phyloP scores from a whole-genome alignment of 2,113 vertebrate genomes.

The Amblyopsis rosae region DNA sequence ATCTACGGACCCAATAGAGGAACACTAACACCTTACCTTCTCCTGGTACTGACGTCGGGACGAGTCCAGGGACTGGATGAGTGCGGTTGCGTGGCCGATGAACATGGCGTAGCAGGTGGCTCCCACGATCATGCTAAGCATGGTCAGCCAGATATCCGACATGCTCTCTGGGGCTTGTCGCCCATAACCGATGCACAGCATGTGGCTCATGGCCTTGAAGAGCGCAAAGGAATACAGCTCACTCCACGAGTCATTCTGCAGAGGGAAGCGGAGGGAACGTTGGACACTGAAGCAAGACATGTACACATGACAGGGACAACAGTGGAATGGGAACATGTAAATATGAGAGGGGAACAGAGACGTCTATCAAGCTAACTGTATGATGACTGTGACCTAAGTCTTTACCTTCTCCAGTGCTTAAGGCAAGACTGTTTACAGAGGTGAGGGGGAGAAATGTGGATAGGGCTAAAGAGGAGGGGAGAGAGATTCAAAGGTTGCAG shows the following conservation, averaged over 20 bases:
- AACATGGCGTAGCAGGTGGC: conserved; percentile 97
- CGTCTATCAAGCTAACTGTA: neutral
- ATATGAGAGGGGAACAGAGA: neutral
- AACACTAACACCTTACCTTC: conserved; percentile 75
- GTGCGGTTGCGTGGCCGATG: conserved; percentile 89
- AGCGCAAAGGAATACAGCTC: conserved; percentile 97
- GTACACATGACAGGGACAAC: neutral
- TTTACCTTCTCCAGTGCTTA: conserved; percentile 7
- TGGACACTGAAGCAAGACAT: neutral
- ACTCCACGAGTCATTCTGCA: conserved; percentile 93
- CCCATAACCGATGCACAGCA: conserved; percentile 97
- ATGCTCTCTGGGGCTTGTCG: conserved; percentile 95
- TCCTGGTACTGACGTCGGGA: conserved; percentile 92
- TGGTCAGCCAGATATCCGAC: conserved; percentile 98
- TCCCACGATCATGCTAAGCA: conserved; percentile 98
- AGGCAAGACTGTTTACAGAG: neutral
- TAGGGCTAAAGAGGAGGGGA: neutral
- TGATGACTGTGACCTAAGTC: conserved; percentile 7
- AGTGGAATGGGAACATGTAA: neutral
- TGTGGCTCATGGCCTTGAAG: conserved; percentile 99
- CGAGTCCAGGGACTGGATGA: conserved; percentile 92
- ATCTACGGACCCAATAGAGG: neutral
- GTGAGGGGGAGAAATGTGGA: conserved; percentile 1
- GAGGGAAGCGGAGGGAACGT: neutral
- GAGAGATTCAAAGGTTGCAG: conserved; percentile 4